These are phyloP conservation scores for Pygoscelis adeliae DNA, from an alignment of 2,113 vertebrate species.

Conservation along the genomic window DNA sequence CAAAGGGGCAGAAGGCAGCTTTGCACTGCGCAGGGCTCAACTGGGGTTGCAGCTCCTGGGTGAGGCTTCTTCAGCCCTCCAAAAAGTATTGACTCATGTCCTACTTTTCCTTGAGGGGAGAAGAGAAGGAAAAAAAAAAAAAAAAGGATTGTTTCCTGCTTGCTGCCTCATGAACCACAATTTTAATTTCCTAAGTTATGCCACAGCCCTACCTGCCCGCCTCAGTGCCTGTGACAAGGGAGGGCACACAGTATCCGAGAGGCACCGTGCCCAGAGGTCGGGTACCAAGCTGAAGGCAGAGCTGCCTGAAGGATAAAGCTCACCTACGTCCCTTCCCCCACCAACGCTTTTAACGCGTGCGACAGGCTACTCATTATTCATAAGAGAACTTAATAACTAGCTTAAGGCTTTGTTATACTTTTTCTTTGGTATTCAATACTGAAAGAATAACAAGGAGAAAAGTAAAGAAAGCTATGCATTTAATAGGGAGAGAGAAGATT, in stretches of 20 bases:
- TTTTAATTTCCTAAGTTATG: neutral
- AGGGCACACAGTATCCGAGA: neutral
- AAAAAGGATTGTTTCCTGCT: neutral
- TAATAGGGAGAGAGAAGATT: neutral
- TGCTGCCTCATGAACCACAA: neutral
- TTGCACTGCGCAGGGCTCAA: neutral
- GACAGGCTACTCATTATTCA: neutral
- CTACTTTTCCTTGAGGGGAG: neutral
- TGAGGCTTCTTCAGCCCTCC: neutral
- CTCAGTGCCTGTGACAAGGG: neutral
- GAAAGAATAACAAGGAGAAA: neutral
- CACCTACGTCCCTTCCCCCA: neutral
- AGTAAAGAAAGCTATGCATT: neutral
- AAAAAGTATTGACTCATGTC: neutral
- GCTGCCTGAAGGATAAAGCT: neutral
- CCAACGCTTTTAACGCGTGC: neutral
- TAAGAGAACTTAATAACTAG: constrained; percentile 25
- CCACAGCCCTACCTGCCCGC: neutral
- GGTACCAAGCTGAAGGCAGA: neutral
- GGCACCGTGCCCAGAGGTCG: neutral
- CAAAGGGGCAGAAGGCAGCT: neutral
- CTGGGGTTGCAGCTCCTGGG: neutral
- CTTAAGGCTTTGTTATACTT: neutral
- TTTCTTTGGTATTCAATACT: neutral
- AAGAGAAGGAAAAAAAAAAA: too few species aligned